Evolutionary conservation across 2,888 invertebrate species (phyloP), one percentile per base, ranked within the genome.

Genomic region (Syrista parreyssii): DNA sequence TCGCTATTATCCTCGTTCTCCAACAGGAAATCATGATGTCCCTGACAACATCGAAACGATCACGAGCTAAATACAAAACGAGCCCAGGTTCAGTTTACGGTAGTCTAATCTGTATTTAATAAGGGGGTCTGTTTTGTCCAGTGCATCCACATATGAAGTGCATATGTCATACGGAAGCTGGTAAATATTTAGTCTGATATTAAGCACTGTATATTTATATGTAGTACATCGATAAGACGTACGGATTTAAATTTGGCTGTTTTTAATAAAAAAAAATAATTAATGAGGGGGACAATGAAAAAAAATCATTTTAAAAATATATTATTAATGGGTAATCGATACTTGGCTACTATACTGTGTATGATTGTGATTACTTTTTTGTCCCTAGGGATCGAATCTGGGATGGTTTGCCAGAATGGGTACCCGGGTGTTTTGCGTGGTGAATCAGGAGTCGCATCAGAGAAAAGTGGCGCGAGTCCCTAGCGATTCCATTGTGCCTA

Each of bases 401-500:
- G 55, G 55, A 55, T 55, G 55, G 55, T 55, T 23, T 55, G 55
- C 23, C 55, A 23, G 55, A 55, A 23, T 55, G 23, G 23, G 55
- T 55, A 55, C 55, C 55, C 55, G 23, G 23, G 55, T 55, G 55
- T 55, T 55, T 55, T 6, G 55, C 23, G 78, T 72, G 77, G 74
- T 74, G 74, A 79, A 77, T 80, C 78, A 76, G 80, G 75, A 78
- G 73, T 34, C 69, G 77, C 55, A 73, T 77, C 73, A 77, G 80
- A 78, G 78, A 75, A 80, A 78, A 81, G 81, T 81, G 79, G 81
- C 80, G 81, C 79, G 81, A 79, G 78, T 79, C 76, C 75, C 78
- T 76, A 72, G 75, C 68, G 78, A 81, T 81, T 81, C 80, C 80
- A 82, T 83, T 83, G 82, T 85, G 82, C 82, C 85, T 88, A 88